Evolutionary conservation across 2,888 invertebrate genomes (phyloP), one percentile per base, ranked within the genome.

Genomic region (Tinea pellionella): DNA sequence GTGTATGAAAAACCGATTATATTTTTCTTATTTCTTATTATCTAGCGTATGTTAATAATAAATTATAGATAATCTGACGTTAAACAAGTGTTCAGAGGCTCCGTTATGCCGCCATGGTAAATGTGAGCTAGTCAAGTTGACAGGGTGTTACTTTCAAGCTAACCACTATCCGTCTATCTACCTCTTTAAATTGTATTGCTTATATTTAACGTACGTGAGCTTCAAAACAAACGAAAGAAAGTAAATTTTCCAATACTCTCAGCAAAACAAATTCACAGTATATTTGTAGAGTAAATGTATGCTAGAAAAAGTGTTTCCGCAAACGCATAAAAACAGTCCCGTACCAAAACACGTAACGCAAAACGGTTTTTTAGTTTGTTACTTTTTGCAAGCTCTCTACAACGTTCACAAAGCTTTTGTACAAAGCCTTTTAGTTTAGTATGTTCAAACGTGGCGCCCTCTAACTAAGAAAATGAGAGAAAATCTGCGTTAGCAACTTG

Each of bases 401-500:
- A 37, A 37, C 37, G 37, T 37, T 37, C 37, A 37, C 37, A 37
- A 37, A 37, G 37, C 37, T 37, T 37, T 37, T 37, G n/a, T 37
- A 37, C 37, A 37, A 37, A 37, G 37, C 37, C 37, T 37, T 24
- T 37, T 37, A 37, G 37, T 37, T 37, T 37, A 37, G 6, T 37
- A 63, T 64, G 63, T 61, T 61, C 16, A 61, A 63, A 62, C 24
- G 61, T 41, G 61, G 51, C 59, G 57, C 63, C 59, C 56, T 62
- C 60, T 42, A 64, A 64, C 53, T 53, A 53, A 53, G 53, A 53
- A 53, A 53, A 53, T 63, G 63, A 57, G 65, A 59, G 62, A 65
- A 66, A 66, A 65, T 63, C 64, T 63, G 62, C 62, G 63, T 64
- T 66, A 65, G 64, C 62, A 37, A 37, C 65, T 47, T 47, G 47